phyloP scores from a whole-genome alignment of 2,113 vertebrate genomes.

The Pseudolaguvia tuberculata region DNA sequence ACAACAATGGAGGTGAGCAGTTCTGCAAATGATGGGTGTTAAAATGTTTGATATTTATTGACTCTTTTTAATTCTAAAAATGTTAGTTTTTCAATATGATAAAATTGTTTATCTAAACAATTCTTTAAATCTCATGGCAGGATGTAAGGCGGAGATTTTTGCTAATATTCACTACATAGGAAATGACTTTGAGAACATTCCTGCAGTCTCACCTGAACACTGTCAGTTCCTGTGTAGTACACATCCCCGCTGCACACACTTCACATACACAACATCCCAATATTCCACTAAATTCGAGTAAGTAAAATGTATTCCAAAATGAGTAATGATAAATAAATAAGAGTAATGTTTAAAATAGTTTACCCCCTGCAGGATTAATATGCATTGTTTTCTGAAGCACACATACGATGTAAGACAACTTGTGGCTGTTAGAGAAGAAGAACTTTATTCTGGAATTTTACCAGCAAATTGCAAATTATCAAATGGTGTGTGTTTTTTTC shows the following conservation, averaged over 20 bases:
- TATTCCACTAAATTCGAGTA: not conserved
- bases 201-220: slow-evolving; percentile 28
- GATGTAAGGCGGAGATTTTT: slow-evolving; percentile 16
- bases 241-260: slow-evolving; percentile 39
- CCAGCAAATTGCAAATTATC: too few species aligned
- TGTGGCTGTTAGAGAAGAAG: not conserved
- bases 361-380: slow-evolving; percentile 4
- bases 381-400: slow-evolving; percentile 39
- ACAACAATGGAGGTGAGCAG: not conserved
- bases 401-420: not conserved
- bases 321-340: too few species aligned
- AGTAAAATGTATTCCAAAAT: too few species aligned
- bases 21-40: not conserved
- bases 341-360: too few species aligned
- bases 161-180: slow-evolving; percentile 12
- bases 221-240: slow-evolving; percentile 36
- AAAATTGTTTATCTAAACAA: too few species aligned
- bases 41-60: too few species aligned
- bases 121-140: not conserved
- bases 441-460: slow-evolving; percentile 29
- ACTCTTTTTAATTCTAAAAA: too few species aligned
- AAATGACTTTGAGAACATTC: slow-evolving; percentile 29
- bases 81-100: not conserved
- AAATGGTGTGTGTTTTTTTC: too few species aligned
- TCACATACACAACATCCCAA: not conserved